A percentile compares a stretch with the other conserved stretches of the same genome.
These are phyloP conservation scores for Caradrina clavipalpis DNA, from an alignment of 2,888 invertebrate species.

Conservation along the genomic window DNA sequence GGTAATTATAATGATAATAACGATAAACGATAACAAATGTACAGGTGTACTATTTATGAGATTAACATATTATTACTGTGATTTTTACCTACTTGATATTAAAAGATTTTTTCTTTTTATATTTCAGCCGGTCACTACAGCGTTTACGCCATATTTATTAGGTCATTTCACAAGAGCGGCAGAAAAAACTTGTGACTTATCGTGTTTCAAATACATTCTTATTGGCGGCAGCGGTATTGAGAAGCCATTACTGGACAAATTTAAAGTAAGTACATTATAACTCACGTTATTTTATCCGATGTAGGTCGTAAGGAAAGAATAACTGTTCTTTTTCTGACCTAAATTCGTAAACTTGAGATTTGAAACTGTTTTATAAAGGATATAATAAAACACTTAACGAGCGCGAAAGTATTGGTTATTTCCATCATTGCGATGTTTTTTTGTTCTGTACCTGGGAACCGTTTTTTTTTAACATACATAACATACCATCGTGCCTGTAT, in stretches of 20 bases:
- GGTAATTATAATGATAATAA: slow-evolving; percentile 61
- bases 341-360: slow-evolving; percentile 15
- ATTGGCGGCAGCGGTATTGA: slow-evolving; percentile 77
- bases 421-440: too few species aligned
- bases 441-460: too few species aligned
- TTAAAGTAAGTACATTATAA: slow-evolving; percentile 74
- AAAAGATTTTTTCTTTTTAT: slow-evolving; percentile 6
- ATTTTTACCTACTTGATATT: slow-evolving; percentile 26
- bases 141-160: slow-evolving; percentile 77
- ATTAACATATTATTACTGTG: slow-evolving; percentile 10
- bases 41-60: background rate
- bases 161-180: slow-evolving; percentile 75
- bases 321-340: slow-evolving; percentile 25
- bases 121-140: slow-evolving; percentile 76
- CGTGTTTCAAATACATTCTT: slow-evolving; percentile 76
- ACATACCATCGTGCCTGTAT: too few species aligned
- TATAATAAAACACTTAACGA: too few species aligned
- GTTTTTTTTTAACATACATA: too few species aligned
- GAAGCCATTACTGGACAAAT: slow-evolving; percentile 72
- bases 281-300: slow-evolving; percentile 22
- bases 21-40: slow-evolving; percentile 9
- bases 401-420: too few species aligned
- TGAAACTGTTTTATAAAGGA: too few species aligned
- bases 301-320: slow-evolving; percentile 21
- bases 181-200: slow-evolving; percentile 77